A percentile compares a stretch with the other conserved stretches of the same genome.
Conservation (phyloP, 2,888 invertebrate genomes). For the Pterostichus niger region DNA sequence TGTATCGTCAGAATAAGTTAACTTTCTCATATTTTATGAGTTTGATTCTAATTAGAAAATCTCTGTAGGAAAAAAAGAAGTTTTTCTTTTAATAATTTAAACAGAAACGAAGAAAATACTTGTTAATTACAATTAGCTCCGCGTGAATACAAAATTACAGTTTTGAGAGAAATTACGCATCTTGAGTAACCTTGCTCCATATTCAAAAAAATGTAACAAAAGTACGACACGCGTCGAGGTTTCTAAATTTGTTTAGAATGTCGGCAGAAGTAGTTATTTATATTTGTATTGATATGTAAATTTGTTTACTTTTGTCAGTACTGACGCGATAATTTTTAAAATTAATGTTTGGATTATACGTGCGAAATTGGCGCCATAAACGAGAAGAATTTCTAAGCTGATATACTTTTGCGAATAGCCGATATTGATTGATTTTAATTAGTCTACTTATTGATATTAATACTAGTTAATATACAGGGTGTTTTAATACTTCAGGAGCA, state of each 20-base stretch:
- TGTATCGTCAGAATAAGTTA: too few species aligned
- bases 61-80: not conserved
- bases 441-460: not conserved
- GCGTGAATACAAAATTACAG: slow-evolving; percentile 18
- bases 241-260: slow-evolving; percentile 4
- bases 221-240: not conserved
- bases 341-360: slow-evolving; percentile 5
- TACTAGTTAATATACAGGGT: too few species aligned
- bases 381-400: not conserved
- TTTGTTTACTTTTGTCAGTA: slow-evolving; percentile 26
- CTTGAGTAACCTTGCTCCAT: slow-evolving; percentile 35
- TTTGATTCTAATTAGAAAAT: too few species aligned
- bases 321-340: slow-evolving; percentile 29
- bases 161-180: not conserved
- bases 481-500: too few species aligned
- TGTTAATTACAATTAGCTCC: not conserved
- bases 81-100: not conserved
- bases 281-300: slow-evolving; percentile 46
- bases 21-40: too few species aligned
- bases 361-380: slow-evolving; percentile 33
- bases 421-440: slow-evolving; percentile 15
- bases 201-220: not conserved
- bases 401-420: not conserved
- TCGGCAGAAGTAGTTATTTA: slow-evolving; percentile 19
- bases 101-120: not conserved